A percentile compares a stretch with the other conserved stretches of the same genome.
Conservation (phyloP, 2,888 invertebrate genomes). For the Parnassius glacialis region DNA sequence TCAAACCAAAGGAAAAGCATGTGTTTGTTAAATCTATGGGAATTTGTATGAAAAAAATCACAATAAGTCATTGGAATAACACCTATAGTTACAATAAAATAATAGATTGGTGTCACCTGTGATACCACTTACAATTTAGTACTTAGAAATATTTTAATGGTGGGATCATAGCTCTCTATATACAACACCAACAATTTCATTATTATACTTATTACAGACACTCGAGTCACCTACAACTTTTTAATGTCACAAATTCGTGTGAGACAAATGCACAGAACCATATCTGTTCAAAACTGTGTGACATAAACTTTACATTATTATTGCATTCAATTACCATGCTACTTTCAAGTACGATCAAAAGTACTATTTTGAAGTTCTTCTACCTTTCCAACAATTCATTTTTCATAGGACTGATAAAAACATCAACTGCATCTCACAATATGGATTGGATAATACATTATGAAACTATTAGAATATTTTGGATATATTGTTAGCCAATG, state of each 20-base stretch:
- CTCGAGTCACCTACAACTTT: slow-evolving; percentile 71
- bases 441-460: slow-evolving; percentile 9
- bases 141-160: slow-evolving; percentile 79
- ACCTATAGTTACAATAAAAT: slow-evolving; percentile 61
- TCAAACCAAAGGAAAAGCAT: slow-evolving; percentile 56
- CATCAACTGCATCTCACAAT: slow-evolving; percentile 12
- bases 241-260: slow-evolving; percentile 31
- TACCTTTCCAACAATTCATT: slow-evolving; percentile 31
- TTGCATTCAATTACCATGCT: slow-evolving; percentile 73
- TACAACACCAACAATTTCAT: slow-evolving; percentile 76
- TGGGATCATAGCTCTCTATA: slow-evolving; percentile 79
- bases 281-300: slow-evolving; percentile 46
- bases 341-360: slow-evolving; percentile 69
- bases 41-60: slow-evolving; percentile 71
- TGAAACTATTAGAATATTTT: slow-evolving; percentile 11
- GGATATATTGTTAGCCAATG: slow-evolving; percentile 20
- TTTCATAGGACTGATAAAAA: slow-evolving; percentile 24
- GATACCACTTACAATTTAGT: slow-evolving; percentile 74
- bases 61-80: slow-evolving; percentile 75
- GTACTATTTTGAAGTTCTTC: slow-evolving; percentile 61
- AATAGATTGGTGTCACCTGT: slow-evolving; percentile 60
- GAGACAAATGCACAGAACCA: slow-evolving; percentile 14
- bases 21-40: slow-evolving; percentile 64
- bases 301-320: slow-evolving; percentile 53
- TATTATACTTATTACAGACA: slow-evolving; percentile 75